Conservation (phyloP, 2,113 vertebrate species). For the Pogona vitticeps region DNA sequence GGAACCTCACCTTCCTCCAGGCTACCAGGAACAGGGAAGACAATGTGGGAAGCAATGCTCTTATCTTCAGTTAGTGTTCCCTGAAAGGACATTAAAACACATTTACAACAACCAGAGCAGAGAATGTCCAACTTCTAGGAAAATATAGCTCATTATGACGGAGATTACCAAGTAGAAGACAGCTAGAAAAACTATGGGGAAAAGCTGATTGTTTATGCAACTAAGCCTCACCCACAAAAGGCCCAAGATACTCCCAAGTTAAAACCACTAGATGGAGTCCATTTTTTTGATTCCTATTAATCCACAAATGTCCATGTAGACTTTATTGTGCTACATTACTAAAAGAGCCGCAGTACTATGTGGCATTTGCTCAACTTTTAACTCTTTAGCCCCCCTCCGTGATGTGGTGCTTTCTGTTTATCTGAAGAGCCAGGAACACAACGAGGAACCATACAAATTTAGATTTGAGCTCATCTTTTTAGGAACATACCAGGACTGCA, state of each 20-base stretch:
- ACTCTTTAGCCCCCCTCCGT: background rate
- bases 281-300: background rate
- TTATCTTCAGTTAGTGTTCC: slow-evolving; percentile 95
- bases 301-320: background rate
- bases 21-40: slow-evolving; percentile 89
- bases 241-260: background rate
- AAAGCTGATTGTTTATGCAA: too few relatives aligned
- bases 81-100: slow-evolving; percentile 65
- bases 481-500: background rate
- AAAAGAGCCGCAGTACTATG: too few relatives aligned
- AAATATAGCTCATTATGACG: background rate
- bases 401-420: background rate
- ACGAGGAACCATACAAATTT: background rate
- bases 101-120: rapidly evolving
- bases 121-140: background rate
- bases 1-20: slow-evolving; percentile 88
- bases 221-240: background rate
- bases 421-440: background rate
- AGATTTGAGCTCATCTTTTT: background rate
- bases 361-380: background rate
- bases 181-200: background rate
- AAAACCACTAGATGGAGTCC: too few relatives aligned
- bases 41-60: slow-evolving; percentile 87
- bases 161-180: background rate
- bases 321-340: background rate